Evolutionary conservation across 2,797 vertebrate genomes (phyloP).

Genomic region (Graptemys geographica): DNA sequence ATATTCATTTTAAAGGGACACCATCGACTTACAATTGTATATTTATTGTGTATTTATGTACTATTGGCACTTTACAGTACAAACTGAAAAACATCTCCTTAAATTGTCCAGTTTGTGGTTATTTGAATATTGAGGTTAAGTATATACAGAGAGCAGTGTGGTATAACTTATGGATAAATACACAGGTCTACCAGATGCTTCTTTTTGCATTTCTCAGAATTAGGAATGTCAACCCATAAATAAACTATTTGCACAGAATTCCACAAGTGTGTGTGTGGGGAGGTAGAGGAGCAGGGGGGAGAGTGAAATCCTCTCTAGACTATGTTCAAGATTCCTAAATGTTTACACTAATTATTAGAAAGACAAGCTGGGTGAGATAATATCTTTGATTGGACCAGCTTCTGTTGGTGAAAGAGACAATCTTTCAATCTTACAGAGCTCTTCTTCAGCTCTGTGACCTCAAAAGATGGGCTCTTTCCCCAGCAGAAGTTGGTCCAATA

Average conservation of each 20-base stretch:
- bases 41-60: neutral
- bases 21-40: neutral
- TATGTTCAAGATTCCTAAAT: neutral
- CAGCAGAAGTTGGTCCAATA: neutral
- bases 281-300: neutral
- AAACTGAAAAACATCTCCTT: neutral
- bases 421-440: too few relatives aligned
- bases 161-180: neutral
- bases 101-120: neutral
- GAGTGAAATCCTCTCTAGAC: neutral
- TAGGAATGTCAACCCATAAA: neutral
- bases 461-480: neutral
- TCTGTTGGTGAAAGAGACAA: too few relatives aligned
- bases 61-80: neutral
- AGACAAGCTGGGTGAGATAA: too few relatives aligned
- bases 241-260: neutral
- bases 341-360: neutral
- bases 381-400: too few relatives aligned
- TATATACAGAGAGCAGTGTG: neutral
- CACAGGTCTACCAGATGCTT: neutral
- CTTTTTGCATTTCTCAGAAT: neutral
- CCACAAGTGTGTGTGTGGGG: neutral
- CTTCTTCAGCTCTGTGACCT: neutral
- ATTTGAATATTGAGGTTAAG: neutral
- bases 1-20: neutral